A percentile compares a stretch with the other conserved stretches of the same genome.
Conservation (phyloP, 2,113 vertebrate genomes). For the Macrotus californicus region DNA sequence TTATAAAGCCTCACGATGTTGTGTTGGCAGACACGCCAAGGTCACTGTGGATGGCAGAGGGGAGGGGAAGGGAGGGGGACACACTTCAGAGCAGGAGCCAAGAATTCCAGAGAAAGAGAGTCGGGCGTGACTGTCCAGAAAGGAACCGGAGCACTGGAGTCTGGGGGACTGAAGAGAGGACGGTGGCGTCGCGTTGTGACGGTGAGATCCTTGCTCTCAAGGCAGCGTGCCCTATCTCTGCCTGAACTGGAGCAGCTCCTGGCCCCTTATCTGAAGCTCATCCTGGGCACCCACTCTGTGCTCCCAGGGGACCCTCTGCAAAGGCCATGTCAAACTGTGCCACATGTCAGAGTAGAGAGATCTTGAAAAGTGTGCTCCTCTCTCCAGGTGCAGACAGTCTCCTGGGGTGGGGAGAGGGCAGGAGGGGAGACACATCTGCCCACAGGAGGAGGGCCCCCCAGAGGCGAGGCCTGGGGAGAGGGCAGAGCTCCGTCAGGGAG, state of each 20-base stretch:
- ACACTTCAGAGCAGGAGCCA: conserved; percentile 72
- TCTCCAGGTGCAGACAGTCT: not conserved
- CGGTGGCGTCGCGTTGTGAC: fast-evolving
- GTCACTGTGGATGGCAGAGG: conserved; percentile 76
- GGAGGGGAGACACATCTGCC: not conserved
- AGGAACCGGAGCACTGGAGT: not conserved
- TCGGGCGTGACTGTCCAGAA: not conserved
- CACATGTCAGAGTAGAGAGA: not conserved
- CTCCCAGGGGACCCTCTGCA: conserved; percentile 66
- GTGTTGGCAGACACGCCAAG: conserved; percentile 85
- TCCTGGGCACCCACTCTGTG: conserved; percentile 29
- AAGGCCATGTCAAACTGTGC: not conserved
- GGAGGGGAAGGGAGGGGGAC: conserved; percentile 23
- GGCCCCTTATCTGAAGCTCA: not conserved
- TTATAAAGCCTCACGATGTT: conserved; percentile 81
- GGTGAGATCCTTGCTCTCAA: not conserved
- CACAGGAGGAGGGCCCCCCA: not conserved
- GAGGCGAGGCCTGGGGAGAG: not conserved
- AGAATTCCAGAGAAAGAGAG: conserved; percentile 75
- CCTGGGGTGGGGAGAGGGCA: not conserved
- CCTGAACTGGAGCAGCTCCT: not conserved
- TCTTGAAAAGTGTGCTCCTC: not conserved
- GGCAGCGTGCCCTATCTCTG: fast-evolving
- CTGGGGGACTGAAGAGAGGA: not conserved
- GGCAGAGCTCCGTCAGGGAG: not conserved